phyloP scores from a whole-genome alignment of 2,888 invertebrate species.

The Anoplius nigerrimus region DNA sequence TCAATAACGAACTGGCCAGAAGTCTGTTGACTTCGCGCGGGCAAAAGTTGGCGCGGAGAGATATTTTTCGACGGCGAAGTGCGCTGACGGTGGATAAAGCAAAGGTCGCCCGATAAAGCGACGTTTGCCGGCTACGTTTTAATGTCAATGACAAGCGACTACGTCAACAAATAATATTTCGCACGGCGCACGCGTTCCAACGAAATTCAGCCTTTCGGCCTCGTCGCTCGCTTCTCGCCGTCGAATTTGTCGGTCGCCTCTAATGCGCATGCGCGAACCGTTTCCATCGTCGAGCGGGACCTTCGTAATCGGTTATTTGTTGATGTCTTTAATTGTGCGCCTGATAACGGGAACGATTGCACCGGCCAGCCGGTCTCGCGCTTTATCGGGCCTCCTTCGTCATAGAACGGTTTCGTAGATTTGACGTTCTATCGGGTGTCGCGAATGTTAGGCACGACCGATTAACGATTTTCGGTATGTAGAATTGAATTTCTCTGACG shows the following conservation, averaged over 20 bases:
- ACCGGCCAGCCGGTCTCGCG: background rate
- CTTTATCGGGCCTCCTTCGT: background rate
- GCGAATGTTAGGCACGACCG: too few relatives aligned
- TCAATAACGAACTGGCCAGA: too few relatives aligned
- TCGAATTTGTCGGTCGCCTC: too few relatives aligned
- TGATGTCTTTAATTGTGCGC: constrained; percentile 8
- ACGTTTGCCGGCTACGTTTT: too few relatives aligned
- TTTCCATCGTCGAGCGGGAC: constrained; percentile 3
- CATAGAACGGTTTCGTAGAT: background rate
- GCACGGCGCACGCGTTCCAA: background rate
- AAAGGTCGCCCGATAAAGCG: too few relatives aligned
- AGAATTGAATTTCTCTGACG: too few relatives aligned
- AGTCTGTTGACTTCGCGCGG: too few relatives aligned
- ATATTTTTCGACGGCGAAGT: constrained; percentile 32
- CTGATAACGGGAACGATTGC: constrained; percentile 13
- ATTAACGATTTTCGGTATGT: too few relatives aligned
- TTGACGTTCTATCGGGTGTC: too few relatives aligned
- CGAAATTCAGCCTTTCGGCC: background rate
- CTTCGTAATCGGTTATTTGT: constrained; percentile 23
- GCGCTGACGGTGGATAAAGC: constrained; percentile 33
- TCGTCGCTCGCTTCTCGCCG: too few relatives aligned
- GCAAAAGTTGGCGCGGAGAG: constrained; percentile 2
- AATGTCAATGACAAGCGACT: constrained; percentile 18
- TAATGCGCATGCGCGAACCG: background rate
- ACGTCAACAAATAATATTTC: constrained; percentile 21